phyloP scores from a whole-genome alignment of 2,888 invertebrate genomes.

The Andrena trimmerana region DNA sequence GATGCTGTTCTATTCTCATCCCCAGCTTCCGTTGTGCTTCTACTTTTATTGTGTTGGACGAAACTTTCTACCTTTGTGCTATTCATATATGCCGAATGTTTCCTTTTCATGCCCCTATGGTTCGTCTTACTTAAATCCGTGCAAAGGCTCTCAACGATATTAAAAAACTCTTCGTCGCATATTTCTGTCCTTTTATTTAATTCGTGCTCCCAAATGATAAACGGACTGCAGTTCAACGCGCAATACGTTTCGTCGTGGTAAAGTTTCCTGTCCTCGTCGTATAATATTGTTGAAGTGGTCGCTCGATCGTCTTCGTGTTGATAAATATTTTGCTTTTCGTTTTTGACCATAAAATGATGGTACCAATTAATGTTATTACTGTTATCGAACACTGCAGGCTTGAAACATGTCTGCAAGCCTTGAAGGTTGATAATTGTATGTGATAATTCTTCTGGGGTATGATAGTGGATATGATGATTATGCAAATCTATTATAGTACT shows the following conservation, averaged over 20 bases:
- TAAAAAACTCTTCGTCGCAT: conserved; percentile 43
- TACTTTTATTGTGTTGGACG: background rate
- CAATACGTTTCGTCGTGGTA: conserved; percentile 32
- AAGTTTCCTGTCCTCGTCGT: background rate
- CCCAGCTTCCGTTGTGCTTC: too few relatives aligned
- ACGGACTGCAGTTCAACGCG: conserved; percentile 31
- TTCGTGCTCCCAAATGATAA: conserved; percentile 48
- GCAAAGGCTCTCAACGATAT: conserved; percentile 31
- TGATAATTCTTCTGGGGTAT: conserved; percentile 77
- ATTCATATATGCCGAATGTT: background rate
- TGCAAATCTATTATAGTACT: conserved; percentile 73
- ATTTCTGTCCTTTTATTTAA: conserved; percentile 41
- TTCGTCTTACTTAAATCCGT: conserved; percentile 34
- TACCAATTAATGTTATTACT: conserved; percentile 28
- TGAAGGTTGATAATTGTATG: conserved; percentile 73
- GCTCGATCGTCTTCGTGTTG: background rate
- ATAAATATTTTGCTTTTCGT: background rate
- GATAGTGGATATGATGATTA: conserved; percentile 74
- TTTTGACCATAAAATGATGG: background rate
- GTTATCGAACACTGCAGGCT: background rate
- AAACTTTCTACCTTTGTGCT: background rate
- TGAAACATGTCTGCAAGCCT: conserved; percentile 26
- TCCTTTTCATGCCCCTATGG: conserved; percentile 27
- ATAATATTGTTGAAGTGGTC: background rate
- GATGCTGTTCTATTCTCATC: background rate